Base-by-base conservation (phyloP, 2,797 vertebrate species). In the Rhabdophis nuchalis region DNA sequence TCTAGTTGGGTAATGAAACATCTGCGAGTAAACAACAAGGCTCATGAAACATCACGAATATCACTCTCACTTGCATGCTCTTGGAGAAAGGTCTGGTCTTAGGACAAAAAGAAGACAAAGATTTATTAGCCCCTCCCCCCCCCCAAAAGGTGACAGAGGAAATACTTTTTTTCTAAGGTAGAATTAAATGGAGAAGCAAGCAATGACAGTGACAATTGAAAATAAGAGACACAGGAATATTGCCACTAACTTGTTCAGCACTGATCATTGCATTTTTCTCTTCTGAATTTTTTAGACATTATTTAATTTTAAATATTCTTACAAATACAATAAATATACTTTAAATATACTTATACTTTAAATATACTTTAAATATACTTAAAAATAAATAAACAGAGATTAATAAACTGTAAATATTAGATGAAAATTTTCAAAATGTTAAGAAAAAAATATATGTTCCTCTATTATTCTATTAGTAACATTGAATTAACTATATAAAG, bases 51-150 rank as follows among this genome's bases (percentile, higher is more conserved):
- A 36, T 32, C 64, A 72, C 32, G 64, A 32, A 72, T 6, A 50
- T 50, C 46, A 50, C 14, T 32, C 14, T 32, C 61, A 68, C 12
- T 13, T 68, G 61, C 29, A 32, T 32, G 61, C 61, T n/a, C 1
- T n/a, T 1, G 6, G 2, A 14, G 4, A 6, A 14, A 0, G 64
- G 5, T 14, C 1, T 13, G 64, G n/a, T 32, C n/a, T 14, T 32
- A 68, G n/a, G n/a, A 32, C n/a, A 72, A 72, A 72, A 6, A 72
- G n/a, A 72, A 72, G n/a, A 18, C 6, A 72, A 72, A 72, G 64
- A 36, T 72, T 72, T 72, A 72, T 72, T n/a, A n/a, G n/a, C n/a
- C n/a, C n/a, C n/a, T n/a, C 64, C 6, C n/a, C 64, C n/a, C n/a
- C 14, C 14, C 2, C 1, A 68, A 32, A 68, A 32, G 8, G 13